phyloP scores from a whole-genome alignment of 2,888 invertebrate genomes.

The Liodrosophila aerea region DNA sequence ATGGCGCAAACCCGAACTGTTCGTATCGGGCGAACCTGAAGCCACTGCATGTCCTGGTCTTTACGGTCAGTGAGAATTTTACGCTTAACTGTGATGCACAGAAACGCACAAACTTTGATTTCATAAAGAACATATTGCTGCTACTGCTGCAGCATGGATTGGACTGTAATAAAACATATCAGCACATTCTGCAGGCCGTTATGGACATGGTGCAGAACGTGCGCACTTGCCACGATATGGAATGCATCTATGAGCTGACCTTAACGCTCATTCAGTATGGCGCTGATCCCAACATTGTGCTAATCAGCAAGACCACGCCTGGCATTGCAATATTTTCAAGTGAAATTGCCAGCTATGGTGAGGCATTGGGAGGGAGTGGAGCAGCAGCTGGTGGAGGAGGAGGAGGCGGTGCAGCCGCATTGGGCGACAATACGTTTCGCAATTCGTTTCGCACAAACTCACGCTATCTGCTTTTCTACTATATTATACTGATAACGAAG shows the following conservation, averaged over 20 bases:
- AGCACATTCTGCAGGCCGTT: conserved; percentile 88
- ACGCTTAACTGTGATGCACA: conserved; percentile 87
- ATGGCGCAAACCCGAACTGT: conserved; percentile 89
- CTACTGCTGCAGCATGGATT: conserved; percentile 87
- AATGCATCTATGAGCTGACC: conserved; percentile 87
- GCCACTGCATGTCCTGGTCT: conserved; percentile 87
- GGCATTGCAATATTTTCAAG: conserved; percentile 82
- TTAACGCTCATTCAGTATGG: conserved; percentile 88
- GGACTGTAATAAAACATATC: conserved; percentile 86
- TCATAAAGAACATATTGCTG: conserved; percentile 87
- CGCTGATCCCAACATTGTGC: conserved; percentile 87
- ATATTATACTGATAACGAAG: conserved; percentile 87
- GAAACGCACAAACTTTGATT: conserved; percentile 87
- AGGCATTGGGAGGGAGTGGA: conserved; percentile 67
- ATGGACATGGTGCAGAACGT: conserved; percentile 88
- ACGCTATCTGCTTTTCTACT: conserved; percentile 86
- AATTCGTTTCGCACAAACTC: conserved; percentile 83
- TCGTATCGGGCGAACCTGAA: conserved; percentile 87
- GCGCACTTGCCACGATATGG: conserved; percentile 86
- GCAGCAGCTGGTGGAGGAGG: conserved; percentile 36
- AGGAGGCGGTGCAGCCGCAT: conserved; percentile 27
- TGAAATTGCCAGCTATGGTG: conserved; percentile 82
- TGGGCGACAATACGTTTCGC: conserved; percentile 79
- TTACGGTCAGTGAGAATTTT: conserved; percentile 88
- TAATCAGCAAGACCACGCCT: conserved; percentile 82